Conservation (phyloP, 1,140 invertebrate species). For the Odontomachus brunneus region DNA sequence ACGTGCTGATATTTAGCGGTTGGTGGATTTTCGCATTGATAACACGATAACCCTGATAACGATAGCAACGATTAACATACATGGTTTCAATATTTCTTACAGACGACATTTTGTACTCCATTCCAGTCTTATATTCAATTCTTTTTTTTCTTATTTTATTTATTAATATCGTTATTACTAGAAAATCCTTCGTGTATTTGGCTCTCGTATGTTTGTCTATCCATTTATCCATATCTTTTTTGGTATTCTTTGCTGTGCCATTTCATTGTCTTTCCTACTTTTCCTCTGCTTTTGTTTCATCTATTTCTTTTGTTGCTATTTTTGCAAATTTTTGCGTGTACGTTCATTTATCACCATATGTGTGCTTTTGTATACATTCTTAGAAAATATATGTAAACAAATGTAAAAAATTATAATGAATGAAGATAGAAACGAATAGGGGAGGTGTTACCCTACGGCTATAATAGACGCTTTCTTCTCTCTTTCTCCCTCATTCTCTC, state of each 20-base stretch:
- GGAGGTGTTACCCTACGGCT: no score
- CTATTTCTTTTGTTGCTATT: conserved; percentile 7
- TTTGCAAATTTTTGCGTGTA: background rate
- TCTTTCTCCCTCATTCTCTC: background rate
- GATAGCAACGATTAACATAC: conserved; percentile 19
- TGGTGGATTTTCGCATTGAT: conserved; percentile 1
- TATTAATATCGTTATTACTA: background rate
- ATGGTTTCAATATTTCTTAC: background rate
- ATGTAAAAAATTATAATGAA: no score
- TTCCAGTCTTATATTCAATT: background rate
- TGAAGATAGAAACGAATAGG: no score
- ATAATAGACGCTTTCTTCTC: background rate
- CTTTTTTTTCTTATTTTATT: background rate
- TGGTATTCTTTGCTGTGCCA: background rate
- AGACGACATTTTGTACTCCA: background rate
- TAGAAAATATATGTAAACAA: no score
- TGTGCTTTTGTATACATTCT: no score
- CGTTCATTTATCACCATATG: no score
- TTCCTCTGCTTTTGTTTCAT: background rate
- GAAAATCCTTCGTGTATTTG: background rate
- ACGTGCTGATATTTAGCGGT: background rate
- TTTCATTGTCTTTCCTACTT: conserved; percentile 1
- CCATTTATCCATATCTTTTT: background rate
- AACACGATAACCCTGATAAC: conserved; percentile 54
- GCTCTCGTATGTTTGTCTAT: background rate